phyloP scores from a whole-genome alignment of 1,140 invertebrate species.

The Argopecten irradians region DNA sequence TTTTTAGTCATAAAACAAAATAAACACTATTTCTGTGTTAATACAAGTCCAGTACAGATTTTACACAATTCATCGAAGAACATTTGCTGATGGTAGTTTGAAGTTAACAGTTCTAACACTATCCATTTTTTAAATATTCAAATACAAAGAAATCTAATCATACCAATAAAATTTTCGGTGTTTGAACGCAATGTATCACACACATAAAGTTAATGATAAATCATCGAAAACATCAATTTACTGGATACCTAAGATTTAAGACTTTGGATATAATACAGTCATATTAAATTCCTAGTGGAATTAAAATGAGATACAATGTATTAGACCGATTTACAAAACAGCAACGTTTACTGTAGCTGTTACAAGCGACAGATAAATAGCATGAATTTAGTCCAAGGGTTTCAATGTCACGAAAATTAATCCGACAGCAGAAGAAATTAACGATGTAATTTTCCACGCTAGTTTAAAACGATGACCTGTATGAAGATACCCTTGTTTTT shows the following conservation, averaged over 20 bases:
- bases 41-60: too few relatives aligned
- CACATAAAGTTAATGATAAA: background rate
- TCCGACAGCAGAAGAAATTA: background rate
- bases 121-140: too few relatives aligned
- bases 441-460: background rate
- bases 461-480: background rate
- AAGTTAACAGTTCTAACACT: too few relatives aligned
- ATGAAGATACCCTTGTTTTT: background rate
- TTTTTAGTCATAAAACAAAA: too few relatives aligned
- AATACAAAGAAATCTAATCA: too few relatives aligned
- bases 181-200: background rate
- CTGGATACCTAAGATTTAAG: background rate
- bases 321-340: too few relatives aligned
- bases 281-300: background rate
- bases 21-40: too few relatives aligned
- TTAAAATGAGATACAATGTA: background rate
- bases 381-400: background rate
- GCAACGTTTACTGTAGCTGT: too few relatives aligned
- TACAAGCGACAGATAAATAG: background rate
- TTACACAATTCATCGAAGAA: too few relatives aligned
- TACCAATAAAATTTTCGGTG: too few relatives aligned
- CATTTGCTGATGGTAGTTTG: too few relatives aligned
- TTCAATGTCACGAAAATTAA: background rate
- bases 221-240: background rate
- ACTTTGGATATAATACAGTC: background rate